Percentiles rank a stretch among this genome's conserved stretches.
Evolutionary conservation across 2,113 vertebrate genomes (phyloP).

Genomic region (Hassar affinis): DNA sequence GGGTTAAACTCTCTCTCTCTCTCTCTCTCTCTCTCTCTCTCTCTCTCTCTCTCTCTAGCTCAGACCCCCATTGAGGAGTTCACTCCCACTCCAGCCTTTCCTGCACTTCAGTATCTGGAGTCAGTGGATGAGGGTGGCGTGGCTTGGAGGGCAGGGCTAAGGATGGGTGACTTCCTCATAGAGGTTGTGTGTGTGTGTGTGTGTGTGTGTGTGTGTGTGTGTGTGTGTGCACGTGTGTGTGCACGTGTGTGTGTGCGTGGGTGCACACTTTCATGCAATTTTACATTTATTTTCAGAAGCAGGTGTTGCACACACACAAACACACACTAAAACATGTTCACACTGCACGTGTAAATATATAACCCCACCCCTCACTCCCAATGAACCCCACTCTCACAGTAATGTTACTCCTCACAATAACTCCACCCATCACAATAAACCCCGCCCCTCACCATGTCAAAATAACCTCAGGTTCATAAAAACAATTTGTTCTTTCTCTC

Average conservation of each 20-base stretch:
- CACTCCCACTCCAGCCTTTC: conserved; percentile 88
- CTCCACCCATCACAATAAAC: neutral
- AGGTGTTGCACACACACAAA: neutral
- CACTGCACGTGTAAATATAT: neutral
- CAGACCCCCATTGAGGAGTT: conserved; percentile 94
- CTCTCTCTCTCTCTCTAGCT: conserved; percentile 65
- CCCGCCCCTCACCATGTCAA: neutral
- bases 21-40: conserved; percentile 16
- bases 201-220: neutral
- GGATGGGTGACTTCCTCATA: conserved; percentile 94
- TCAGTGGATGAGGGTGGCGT: conserved; percentile 92
- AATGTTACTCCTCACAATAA: neutral
- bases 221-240: too few species aligned
- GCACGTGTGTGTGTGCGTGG: too few species aligned
- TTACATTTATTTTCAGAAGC: neutral
- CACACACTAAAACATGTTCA: neutral
- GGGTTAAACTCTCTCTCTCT: neutral
- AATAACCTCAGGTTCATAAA: neutral
- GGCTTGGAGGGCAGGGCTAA: conserved; percentile 86
- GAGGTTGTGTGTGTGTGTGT: conserved; percentile 70
- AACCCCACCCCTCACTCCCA: too few species aligned
- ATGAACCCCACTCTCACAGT: neutral
- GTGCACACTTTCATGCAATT: neutral
- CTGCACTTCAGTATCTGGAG: conserved; percentile 89
- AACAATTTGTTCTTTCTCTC: neutral